phyloP scores from a whole-genome alignment of 1,140 invertebrate genomes.

The Magallana ariakensis region DNA sequence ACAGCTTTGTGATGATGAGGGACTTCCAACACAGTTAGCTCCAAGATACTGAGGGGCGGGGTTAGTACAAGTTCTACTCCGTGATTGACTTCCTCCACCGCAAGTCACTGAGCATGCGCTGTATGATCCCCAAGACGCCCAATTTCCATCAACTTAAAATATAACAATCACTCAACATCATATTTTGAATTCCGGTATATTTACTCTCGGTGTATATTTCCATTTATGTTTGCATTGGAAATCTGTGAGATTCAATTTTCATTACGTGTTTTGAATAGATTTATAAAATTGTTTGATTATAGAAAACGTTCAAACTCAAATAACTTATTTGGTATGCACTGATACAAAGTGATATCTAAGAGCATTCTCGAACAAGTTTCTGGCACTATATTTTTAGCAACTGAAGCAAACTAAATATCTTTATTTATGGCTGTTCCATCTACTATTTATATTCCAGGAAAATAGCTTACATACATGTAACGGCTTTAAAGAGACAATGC shows the following conservation, averaged over 20 bases:
- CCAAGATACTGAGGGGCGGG: conserved; percentile 37
- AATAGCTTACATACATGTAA: too few relatives aligned
- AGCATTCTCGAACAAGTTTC: too few relatives aligned
- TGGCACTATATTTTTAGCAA: too few relatives aligned
- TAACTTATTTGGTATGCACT: too few relatives aligned
- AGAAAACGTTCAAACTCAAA: too few relatives aligned
- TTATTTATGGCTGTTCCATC: too few relatives aligned
- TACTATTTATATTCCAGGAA: too few relatives aligned
- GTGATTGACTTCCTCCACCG: background rate
- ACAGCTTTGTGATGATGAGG: background rate
- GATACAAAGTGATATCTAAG: too few relatives aligned
- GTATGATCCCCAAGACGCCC: conserved; percentile 84
- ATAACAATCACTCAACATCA: background rate
- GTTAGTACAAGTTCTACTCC: conserved; percentile 28
- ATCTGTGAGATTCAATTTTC: background rate
- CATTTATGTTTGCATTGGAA: too few relatives aligned
- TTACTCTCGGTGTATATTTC: background rate
- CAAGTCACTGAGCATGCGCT: conserved; percentile 82
- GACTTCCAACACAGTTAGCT: background rate
- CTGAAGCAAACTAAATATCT: too few relatives aligned
- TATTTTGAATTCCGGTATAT: background rate
- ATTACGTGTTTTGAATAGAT: background rate
- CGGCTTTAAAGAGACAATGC: too few relatives aligned
- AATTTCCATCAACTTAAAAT: conserved; percentile 54
- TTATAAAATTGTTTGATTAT: background rate